Percentiles rank a stretch among this genome's conserved stretches.
phyloP scores from a whole-genome alignment of 2,113 vertebrate genomes.

The Halcyon malimbica region DNA sequence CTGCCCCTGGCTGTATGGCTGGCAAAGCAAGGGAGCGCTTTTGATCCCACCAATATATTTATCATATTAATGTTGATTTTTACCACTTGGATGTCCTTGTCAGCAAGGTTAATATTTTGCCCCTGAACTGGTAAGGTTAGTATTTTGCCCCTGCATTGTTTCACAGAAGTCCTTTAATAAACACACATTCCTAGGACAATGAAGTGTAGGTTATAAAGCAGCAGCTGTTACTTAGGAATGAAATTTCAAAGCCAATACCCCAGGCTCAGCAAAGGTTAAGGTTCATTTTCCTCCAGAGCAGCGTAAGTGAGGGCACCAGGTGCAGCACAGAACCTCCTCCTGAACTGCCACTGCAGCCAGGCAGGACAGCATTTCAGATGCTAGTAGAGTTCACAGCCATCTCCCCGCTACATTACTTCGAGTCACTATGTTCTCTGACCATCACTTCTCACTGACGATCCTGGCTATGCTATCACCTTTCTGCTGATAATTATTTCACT shows the following conservation, averaged over 20 bases:
- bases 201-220: neutral
- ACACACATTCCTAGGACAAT: neutral
- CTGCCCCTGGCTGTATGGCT: neutral
- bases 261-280: neutral
- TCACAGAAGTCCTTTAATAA: neutral
- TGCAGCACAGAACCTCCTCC: neutral
- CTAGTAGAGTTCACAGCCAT: neutral
- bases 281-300: neutral
- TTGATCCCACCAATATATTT: neutral
- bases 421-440: neutral
- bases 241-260: neutral
- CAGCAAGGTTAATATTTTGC: neutral
- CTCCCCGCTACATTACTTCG: neutral
- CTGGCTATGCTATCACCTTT: neutral
- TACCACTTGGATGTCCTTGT: neutral
- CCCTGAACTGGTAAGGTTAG: neutral
- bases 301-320: neutral
- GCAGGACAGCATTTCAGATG: neutral
- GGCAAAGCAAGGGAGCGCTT: neutral
- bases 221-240: neutral
- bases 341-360: accelerated
- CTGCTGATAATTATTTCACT: neutral
- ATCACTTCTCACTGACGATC: neutral
- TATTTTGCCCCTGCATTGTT: neutral
- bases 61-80: neutral